Evolutionary conservation across 1,140 invertebrate genomes (phyloP).

Genomic region (Zaprionus nigranus): DNA sequence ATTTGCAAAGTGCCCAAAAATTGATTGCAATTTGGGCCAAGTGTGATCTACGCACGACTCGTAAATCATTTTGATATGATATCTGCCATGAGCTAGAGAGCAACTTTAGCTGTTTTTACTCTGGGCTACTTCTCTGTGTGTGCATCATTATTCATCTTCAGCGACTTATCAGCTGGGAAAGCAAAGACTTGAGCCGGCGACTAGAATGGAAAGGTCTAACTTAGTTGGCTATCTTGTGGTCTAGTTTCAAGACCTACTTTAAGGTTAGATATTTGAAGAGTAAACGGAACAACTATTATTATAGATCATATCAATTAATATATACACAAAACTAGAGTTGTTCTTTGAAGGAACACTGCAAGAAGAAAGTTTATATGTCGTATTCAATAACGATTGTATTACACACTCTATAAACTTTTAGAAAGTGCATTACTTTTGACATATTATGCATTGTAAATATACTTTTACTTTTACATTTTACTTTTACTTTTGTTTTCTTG

Average conservation of each 20-base stretch:
- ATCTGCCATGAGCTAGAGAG: slow-evolving; percentile 44
- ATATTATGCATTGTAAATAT: no score
- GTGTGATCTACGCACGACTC: slow-evolving; percentile 39
- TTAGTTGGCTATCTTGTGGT: neutral
- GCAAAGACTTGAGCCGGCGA: neutral
- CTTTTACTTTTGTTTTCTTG: no score
- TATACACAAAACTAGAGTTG: neutral
- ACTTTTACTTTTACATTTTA: no score
- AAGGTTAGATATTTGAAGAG: no score
- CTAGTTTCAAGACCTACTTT: no score
- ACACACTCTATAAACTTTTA: no score
- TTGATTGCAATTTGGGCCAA: slow-evolving; percentile 58
- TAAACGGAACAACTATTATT: no score
- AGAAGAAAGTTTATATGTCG: neutral
- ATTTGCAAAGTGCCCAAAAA: slow-evolving; percentile 49
- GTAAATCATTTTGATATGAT: slow-evolving; percentile 26
- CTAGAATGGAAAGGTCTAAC: neutral
- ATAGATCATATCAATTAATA: no score
- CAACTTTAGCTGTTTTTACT: neutral
- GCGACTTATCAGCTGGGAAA: neutral
- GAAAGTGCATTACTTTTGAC: no score
- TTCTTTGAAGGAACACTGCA: neutral
- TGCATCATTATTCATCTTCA: neutral
- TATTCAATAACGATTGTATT: neutral
- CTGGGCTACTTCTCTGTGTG: neutral